phyloP scores from a whole-genome alignment of 1,140 invertebrate genomes.

The Drosophila arizonae region DNA sequence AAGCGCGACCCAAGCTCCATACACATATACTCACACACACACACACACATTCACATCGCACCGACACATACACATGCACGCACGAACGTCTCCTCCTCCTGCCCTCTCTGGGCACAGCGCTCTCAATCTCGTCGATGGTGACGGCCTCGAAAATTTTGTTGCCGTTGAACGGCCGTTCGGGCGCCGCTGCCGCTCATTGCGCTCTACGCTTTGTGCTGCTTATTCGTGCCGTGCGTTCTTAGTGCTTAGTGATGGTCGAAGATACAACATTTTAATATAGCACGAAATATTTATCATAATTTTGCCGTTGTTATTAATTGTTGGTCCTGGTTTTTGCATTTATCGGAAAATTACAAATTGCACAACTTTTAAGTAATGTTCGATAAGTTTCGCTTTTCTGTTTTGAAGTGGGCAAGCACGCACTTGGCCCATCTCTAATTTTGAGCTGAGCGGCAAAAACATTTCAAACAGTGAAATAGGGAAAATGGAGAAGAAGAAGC shows the following conservation, averaged over 20 bases:
- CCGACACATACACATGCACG: not conserved
- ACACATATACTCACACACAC: conserved; percentile 3
- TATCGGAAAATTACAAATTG: not conserved
- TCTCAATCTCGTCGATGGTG: conserved; percentile 27
- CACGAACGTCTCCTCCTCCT: conserved; percentile 23
- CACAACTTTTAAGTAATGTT: conserved; percentile 6
- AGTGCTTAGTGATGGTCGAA: conserved; percentile 28
- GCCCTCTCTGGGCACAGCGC: conserved; percentile 15
- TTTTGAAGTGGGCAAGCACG: conserved; percentile 3
- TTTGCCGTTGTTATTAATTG: not conserved
- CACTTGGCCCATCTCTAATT: conserved; percentile 29
- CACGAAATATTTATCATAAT: conserved; percentile 1
- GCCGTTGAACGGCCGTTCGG: conserved; percentile 28
- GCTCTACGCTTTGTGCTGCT: conserved; percentile 46
- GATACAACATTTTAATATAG: not conserved
- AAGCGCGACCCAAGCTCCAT: conserved; percentile 49
- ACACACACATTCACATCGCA: not conserved
- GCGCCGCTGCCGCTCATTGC: conserved; percentile 41
- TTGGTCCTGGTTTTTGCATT: not conserved
- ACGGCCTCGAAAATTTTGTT: conserved; percentile 48
- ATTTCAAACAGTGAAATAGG: conserved; percentile 11
- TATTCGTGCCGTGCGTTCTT: conserved; percentile 32
- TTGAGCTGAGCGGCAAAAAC: conserved; percentile 12
- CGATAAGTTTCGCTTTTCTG: conserved; percentile 16
- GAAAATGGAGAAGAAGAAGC: conserved; percentile 6